phyloP scores from a whole-genome alignment of 2,888 invertebrate species.

The Acronicta psi region DNA sequence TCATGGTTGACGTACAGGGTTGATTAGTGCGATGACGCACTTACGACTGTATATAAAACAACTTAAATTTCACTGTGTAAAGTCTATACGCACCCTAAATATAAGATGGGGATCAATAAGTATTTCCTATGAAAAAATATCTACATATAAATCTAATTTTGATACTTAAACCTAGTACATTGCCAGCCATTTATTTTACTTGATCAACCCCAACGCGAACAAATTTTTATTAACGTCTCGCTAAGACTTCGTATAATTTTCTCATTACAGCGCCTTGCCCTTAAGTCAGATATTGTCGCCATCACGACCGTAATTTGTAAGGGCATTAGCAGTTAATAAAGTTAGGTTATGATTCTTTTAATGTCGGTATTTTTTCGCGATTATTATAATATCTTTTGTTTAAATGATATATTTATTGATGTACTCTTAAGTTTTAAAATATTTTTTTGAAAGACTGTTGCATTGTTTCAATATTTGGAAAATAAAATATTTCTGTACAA shows the following conservation, averaged over 20 bases:
- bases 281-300: constrained; percentile 73
- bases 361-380: constrained; percentile 25
- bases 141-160: constrained; percentile 42
- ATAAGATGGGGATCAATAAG: background rate
- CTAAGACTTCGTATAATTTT: constrained; percentile 87
- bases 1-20: no score
- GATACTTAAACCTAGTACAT: constrained; percentile 37
- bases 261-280: constrained; percentile 77
- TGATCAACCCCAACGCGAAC: constrained; percentile 73
- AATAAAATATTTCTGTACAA: no score
- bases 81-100: background rate
- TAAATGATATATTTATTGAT: background rate
- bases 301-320: constrained; percentile 70
- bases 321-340: constrained; percentile 67
- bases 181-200: constrained; percentile 68
- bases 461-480: no score
- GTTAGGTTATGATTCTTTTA: constrained; percentile 57
- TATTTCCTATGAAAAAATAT: background rate
- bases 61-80: no score
- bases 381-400: background rate
- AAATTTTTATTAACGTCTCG: constrained; percentile 85
- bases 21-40: no score
- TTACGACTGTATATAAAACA: no score
- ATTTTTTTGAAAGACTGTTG: no score
- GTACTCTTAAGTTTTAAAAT: background rate